Base-by-base conservation (phyloP, 2,888 invertebrate species). In the Ptychoptera albimana region DNA sequence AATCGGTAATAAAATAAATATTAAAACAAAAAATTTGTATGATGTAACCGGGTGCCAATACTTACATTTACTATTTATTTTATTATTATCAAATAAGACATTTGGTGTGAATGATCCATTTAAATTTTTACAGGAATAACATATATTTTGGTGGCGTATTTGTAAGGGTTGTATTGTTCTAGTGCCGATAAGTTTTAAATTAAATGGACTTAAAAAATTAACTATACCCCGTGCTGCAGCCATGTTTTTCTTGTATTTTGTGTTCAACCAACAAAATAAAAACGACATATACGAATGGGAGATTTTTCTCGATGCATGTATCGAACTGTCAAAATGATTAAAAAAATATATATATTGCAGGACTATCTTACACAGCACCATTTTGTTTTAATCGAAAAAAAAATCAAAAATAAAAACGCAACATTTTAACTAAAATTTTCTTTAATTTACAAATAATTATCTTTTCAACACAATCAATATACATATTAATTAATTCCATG, bases 401-500 rank as follows among this genome's bases (percentile, higher is more conserved):
- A 7, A 23, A 23, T 23, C 7, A 5, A 5, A 23, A 5, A 5
- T 5, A 23, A 23, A 23, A 3, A 5, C 23, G 23, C 4, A 23
- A 23, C 3, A 23, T 23, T 3, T 23, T 23, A 5, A 23, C 23
- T 23, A 23, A 23, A 23, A 23, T 23, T 23, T 23, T 23, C 23
- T 23, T 23, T 23, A 23, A 5, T 23, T 23, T 23, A 5, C 23
- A 23, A 23, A 23, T 23, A 23, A 23, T 23, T 23, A 23, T 23
- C 23, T 23, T 23, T 23, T 23, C 7, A 23, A 23, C 23, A 16
- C 23, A 45, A 40, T 13, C 14, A 32, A 34, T 23, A 29, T 45
- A 44, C 14, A 43, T 50, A 50, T 49, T 57, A 57, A 48, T 58
- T 60, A 2, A 65, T 50, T 6, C 82, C 82, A 55, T 84, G 83